Conservation (phyloP, 2,888 invertebrate genomes). For the Anthrax anthrax region DNA sequence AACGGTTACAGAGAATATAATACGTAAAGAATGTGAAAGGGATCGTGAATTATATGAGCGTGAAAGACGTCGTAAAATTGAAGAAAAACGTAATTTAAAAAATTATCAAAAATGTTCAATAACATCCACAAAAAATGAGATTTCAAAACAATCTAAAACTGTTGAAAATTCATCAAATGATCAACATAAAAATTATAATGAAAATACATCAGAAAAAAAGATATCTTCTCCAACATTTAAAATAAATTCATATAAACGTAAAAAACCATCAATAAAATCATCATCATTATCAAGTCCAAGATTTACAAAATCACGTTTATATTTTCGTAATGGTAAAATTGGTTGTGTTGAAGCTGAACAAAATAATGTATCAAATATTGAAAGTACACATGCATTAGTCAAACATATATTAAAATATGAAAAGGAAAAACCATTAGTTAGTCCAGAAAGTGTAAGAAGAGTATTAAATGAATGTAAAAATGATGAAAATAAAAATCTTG, state of each 20-base stretch:
- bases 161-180: background rate
- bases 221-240: constrained; percentile 29
- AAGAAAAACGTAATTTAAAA: background rate
- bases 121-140: background rate
- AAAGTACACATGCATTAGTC: constrained; percentile 32
- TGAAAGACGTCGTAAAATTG: constrained; percentile 14
- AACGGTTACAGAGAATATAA: constrained; percentile 29
- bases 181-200: no score
- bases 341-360: constrained; percentile 33
- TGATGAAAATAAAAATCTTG: background rate
- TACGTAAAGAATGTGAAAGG: constrained; percentile 25
- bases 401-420: constrained; percentile 31
- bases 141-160: background rate
- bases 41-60: constrained; percentile 20
- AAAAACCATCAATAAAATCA: constrained; percentile 9
- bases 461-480: constrained; percentile 17
- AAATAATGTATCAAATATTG: constrained; percentile 23
- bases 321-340: constrained; percentile 33
- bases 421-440: constrained; percentile 31
- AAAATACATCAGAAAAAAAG: constrained; percentile 22
- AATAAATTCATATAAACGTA: constrained; percentile 29
- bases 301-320: constrained; percentile 28
- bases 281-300: constrained; percentile 21
- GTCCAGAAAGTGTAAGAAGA: constrained; percentile 29
- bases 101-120: background rate